Evolutionary conservation across 2,888 invertebrate species (phyloP).

Genomic region (Strigamia crassipes): DNA sequence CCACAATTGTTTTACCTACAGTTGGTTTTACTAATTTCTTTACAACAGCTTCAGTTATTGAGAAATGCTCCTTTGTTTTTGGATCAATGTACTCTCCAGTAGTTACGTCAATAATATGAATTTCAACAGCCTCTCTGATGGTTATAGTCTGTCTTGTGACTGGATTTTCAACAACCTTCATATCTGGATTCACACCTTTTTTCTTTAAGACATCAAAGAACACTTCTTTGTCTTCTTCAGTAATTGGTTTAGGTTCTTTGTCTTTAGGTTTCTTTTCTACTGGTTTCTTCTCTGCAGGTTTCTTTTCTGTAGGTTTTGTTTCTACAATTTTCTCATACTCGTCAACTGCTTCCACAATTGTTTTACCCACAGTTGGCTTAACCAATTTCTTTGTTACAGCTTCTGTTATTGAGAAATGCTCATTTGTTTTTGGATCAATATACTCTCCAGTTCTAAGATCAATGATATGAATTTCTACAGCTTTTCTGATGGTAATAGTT

Average conservation of each 20-base stretch:
- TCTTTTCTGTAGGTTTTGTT: too few species aligned
- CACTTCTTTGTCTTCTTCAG: not conserved
- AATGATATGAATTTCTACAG: constrained; percentile 72
- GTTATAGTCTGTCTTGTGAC: constrained; percentile 77
- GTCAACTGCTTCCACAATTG: constrained; percentile 43
- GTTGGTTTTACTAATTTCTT: constrained; percentile 76
- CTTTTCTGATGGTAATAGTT: constrained; percentile 79
- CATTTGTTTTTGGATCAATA: constrained; percentile 68
- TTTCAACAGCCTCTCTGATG: constrained; percentile 80
- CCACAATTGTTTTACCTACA: constrained; percentile 17
- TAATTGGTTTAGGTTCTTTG: too few species aligned
- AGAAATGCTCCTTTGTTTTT: not conserved
- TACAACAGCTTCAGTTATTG: constrained; percentile 75
- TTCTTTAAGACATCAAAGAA: constrained; percentile 40
- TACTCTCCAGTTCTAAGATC: constrained; percentile 79
- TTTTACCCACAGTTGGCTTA: not conserved
- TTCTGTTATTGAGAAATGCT: constrained; percentile 47
- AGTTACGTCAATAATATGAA: constrained; percentile 78
- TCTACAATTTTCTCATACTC: not conserved
- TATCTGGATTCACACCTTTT: constrained; percentile 9
- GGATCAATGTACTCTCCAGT: constrained; percentile 62
- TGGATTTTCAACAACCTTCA: constrained; percentile 74
- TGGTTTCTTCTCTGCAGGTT: too few species aligned
- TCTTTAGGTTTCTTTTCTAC: too few species aligned
- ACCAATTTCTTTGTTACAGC: not conserved